These are phyloP conservation scores for Drosophila equinoxialis DNA, from an alignment of 1,140 invertebrate species.

Conservation along the genomic window DNA sequence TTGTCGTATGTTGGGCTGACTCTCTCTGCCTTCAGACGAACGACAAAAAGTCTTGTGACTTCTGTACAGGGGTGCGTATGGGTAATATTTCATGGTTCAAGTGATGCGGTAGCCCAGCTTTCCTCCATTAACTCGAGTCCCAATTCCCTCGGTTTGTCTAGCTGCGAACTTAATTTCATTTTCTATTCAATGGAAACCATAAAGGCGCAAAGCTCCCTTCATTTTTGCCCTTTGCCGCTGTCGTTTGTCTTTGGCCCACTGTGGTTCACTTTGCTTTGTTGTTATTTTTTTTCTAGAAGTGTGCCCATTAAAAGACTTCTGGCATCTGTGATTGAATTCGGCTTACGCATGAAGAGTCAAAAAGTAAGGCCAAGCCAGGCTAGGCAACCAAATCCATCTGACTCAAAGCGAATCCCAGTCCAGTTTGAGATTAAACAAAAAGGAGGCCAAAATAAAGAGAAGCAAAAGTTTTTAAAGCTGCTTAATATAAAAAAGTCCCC, in stretches of 20 bases:
- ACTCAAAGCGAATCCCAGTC: slow-evolving; percentile 13
- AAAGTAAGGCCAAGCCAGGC: slow-evolving; percentile 29
- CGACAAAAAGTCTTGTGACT: not conserved
- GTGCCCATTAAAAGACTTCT: slow-evolving; percentile 41
- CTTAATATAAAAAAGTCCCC: slow-evolving; percentile 53
- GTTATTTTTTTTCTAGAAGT: slow-evolving; percentile 10
- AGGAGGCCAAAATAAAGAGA: not conserved
- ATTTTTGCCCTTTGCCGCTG: slow-evolving; percentile 11
- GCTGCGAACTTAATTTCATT: slow-evolving; percentile 57
- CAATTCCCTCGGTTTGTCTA: slow-evolving; percentile 47
- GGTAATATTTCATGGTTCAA: slow-evolving; percentile 62
- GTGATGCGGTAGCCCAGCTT: not conserved
- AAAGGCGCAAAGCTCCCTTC: slow-evolving; percentile 43
- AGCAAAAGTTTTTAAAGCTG: slow-evolving; percentile 55
- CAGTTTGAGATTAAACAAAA: slow-evolving; percentile 11
- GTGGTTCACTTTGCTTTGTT: slow-evolving; percentile 16
- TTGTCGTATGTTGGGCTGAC: not conserved
- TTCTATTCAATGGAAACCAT: slow-evolving; percentile 62
- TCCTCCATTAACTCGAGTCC: slow-evolving; percentile 20
- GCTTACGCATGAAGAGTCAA: slow-evolving; percentile 71
- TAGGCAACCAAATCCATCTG: slow-evolving; percentile 53
- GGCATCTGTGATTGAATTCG: slow-evolving; percentile 70
- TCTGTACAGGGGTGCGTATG: slow-evolving; percentile 48
- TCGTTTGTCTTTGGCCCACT: not conserved
- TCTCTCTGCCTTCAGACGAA: too few relatives aligned